Conservation (phyloP, 53 echinoderm and acorn worm genomes). For the Henricia sp. region DNA sequence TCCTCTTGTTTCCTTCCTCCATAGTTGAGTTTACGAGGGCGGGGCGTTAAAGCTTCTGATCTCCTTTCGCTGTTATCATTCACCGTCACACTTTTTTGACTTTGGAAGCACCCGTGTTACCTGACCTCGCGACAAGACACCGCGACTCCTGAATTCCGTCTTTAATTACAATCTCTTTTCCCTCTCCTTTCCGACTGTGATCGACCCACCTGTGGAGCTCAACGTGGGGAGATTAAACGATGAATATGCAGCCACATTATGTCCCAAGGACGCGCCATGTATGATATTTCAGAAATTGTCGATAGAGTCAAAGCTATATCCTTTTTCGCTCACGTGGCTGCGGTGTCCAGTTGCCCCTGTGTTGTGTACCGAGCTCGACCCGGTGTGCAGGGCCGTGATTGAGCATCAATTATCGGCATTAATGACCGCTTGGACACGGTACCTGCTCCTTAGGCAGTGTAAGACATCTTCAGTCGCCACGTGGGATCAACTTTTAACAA, state of each 20-base stretch:
- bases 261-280: conserved; percentile 33
- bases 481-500: conserved; percentile 33
- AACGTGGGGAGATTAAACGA: conserved; percentile 31
- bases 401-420: conserved; percentile 55
- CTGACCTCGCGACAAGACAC: background rate
- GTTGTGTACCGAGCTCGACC: conserved; percentile 6
- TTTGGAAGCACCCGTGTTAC: background rate
- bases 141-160: conserved; percentile 1
- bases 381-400: conserved; percentile 21
- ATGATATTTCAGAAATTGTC: conserved; percentile 31
- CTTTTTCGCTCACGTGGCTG: conserved; percentile 28
- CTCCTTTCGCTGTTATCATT: too few relatives aligned
- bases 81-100: too few relatives aligned
- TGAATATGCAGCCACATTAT: conserved; percentile 40
- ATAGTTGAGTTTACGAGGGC: too few relatives aligned
- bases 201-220: conserved; percentile 35
- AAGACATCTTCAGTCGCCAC: conserved; percentile 23
- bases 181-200: background rate
- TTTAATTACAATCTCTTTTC: conserved; percentile 15
- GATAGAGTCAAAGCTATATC: background rate
- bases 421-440: conserved; percentile 34
- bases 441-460: conserved; percentile 27
- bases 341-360: conserved; percentile 40
- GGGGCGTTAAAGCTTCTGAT: too few relatives aligned
- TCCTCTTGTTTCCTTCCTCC: too few relatives aligned